A percentile compares a stretch with the other conserved stretches of the same genome.
phyloP scores from a whole-genome alignment of 2,797 vertebrate species.

The Tapirus indicus region DNA sequence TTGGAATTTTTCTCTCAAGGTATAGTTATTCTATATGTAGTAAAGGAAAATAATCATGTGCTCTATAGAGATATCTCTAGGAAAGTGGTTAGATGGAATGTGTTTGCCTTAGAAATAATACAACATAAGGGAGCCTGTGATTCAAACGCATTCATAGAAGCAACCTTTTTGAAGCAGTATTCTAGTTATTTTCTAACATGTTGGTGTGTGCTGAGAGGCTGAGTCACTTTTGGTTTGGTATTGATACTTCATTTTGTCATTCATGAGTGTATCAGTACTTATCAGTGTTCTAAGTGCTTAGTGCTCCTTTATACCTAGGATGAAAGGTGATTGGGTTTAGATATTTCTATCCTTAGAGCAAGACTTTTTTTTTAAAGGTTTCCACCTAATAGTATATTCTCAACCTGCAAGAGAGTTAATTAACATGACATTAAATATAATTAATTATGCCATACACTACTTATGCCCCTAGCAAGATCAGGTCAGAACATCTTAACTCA shows the following conservation, averaged over 20 bases:
- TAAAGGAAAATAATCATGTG: not conserved
- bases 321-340: not conserved
- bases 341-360: constrained; percentile 22
- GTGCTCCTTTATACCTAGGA: not conserved
- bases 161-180: not conserved
- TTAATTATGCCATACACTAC: not conserved
- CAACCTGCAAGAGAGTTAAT: not conserved
- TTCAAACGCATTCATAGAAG: not conserved
- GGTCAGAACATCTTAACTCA: not conserved
- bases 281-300: not conserved
- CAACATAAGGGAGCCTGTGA: not conserved
- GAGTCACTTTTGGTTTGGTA: not conserved
- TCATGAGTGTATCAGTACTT: not conserved
- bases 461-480: not conserved
- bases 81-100: constrained; percentile 8
- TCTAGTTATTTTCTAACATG: constrained; percentile 2
- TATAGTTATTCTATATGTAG: not conserved
- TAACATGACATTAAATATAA: not conserved
- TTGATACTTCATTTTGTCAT: not conserved
- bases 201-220: not conserved
- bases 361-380: not conserved
- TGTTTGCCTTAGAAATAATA: constrained; percentile 34
- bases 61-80: not conserved
- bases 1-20: constrained; percentile 40
- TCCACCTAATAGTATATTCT: not conserved